Conservation (phyloP, 2,888 invertebrate species). For the Aporophyla nigra region DNA sequence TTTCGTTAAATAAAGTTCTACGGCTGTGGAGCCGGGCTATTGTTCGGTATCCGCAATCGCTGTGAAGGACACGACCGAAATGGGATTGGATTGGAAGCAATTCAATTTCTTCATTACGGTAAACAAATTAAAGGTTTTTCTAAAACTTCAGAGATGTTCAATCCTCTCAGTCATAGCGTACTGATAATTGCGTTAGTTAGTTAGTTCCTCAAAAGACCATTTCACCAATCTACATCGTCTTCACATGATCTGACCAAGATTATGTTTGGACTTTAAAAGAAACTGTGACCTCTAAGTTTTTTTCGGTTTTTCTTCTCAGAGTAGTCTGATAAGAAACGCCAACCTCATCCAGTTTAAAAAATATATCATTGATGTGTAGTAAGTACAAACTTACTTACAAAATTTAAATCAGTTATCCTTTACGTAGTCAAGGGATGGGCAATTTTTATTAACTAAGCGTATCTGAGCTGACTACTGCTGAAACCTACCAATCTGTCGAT, state of each 20-base stretch:
- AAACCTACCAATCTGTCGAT: neutral
- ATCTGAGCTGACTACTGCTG: neutral
- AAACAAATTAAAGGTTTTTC: slow-evolving; percentile 24
- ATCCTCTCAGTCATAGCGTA: neutral
- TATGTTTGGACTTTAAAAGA: too few species aligned
- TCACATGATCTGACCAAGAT: too few species aligned
- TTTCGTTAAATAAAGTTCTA: slow-evolving; percentile 26
- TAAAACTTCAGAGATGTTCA: neutral
- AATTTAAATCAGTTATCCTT: neutral
- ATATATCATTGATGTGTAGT: too few species aligned
- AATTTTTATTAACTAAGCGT: neutral
- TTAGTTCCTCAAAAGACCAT: too few species aligned
- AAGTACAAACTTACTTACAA: too few species aligned
- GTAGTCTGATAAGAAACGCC: too few species aligned
- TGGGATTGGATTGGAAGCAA: slow-evolving; percentile 37
- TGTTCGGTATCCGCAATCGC: slow-evolving; percentile 46
- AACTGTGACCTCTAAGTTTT: too few species aligned
- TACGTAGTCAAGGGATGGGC: neutral
- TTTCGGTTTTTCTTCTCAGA: too few species aligned
- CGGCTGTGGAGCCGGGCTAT: slow-evolving; percentile 14
- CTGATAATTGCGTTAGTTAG: too few species aligned
- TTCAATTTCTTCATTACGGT: slow-evolving; percentile 17
- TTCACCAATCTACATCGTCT: too few species aligned
- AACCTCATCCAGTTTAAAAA: too few species aligned
- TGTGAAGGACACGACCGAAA: slow-evolving; percentile 48